Evolutionary conservation across 2,888 invertebrate genomes (phyloP), one percentile per base, ranked within the genome.

Genomic region (Patella pellucida): DNA sequence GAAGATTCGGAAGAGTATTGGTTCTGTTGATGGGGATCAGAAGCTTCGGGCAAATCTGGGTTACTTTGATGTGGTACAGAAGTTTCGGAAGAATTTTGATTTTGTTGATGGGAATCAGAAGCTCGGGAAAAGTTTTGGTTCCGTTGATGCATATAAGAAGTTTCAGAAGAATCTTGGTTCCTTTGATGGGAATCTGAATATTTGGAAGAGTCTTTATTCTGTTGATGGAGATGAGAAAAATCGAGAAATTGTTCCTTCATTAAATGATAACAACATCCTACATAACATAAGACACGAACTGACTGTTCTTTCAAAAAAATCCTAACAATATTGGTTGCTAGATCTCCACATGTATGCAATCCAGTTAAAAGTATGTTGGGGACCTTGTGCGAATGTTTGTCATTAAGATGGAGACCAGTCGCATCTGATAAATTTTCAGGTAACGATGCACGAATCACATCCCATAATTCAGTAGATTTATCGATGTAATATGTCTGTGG

Each of bases 221-320:
- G 2, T 27, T 31, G n/a, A 16, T 54, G 7, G 23, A 23, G n/a
- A n/a, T 19, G 4, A 16, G 19, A 76, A 51, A 73, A 67, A 11
- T 56, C 74, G 9, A 77, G 52, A 78, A 85, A 88, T 69, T 81
- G 76, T 73, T 90, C 90, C 12, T 84, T 79, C 76, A 97, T 91
- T 1, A 95, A 92, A 90, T 97, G 96, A 91, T 97, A 97, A 89
- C 97, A 97, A 89, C 97, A 98, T 0, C 96, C 96, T 56, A 97
- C 95, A 87, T 95, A 95, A 85, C 95, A 94, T 0, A 97, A 88
- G 0, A 93, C 93, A 76, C 93, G 93, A 0, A 94, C 84, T 27
- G 77, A 69, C 9, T 76, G 67, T 77, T 93, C 93, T 69, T 90
- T 84, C 4, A 92, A 88, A 88, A 96, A 97, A 16, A 95, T 92